Conservation (phyloP, 2,888 invertebrate genomes). For the Zaprionus obscuricornis region DNA sequence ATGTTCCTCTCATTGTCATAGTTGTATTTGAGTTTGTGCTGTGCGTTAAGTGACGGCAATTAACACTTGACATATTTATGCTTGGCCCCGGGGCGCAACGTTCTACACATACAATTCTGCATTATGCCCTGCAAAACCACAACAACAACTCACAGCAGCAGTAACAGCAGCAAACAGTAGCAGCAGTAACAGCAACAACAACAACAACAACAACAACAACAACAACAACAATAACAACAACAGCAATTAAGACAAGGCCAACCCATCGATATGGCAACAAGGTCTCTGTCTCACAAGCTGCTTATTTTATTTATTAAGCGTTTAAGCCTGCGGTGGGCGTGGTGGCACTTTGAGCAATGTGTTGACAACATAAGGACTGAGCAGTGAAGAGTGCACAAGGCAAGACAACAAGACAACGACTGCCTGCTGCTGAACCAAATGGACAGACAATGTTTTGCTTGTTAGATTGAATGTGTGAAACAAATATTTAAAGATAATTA, state of each 20-base stretch:
- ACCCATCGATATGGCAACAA: slow-evolving; percentile 50
- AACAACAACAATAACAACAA: slow-evolving; percentile 13
- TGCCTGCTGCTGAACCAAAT: too few species aligned
- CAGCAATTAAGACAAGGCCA: slow-evolving; percentile 52
- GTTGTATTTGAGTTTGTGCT: slow-evolving; percentile 65
- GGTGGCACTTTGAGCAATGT: slow-evolving; percentile 30
- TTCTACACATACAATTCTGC: slow-evolving; percentile 37
- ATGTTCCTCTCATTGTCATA: slow-evolving; percentile 20
- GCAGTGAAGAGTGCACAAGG: neutral
- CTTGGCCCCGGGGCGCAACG: slow-evolving; percentile 52
- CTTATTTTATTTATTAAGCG: slow-evolving; percentile 69
- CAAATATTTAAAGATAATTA: slow-evolving; percentile 69
- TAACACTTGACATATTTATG: slow-evolving; percentile 80
- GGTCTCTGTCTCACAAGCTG: slow-evolving; percentile 67
- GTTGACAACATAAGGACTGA: slow-evolving; percentile 18
- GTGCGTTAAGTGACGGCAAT: slow-evolving; percentile 74
- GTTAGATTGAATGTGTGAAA: slow-evolving; percentile 32
- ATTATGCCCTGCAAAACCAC: slow-evolving; percentile 51
- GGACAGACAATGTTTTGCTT: neutral
- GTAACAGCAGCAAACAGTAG: slow-evolving; percentile 22
- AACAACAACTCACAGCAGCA: slow-evolving; percentile 23
- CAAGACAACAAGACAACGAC: too few species aligned
- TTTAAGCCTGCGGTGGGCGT: slow-evolving; percentile 55
- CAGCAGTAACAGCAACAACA: slow-evolving; percentile 16
- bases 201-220: slow-evolving; percentile 30